Evolutionary conservation across 2,797 vertebrate genomes (phyloP), one percentile per base, ranked within the genome.

Genomic region (Chaetodon trifasciatus): DNA sequence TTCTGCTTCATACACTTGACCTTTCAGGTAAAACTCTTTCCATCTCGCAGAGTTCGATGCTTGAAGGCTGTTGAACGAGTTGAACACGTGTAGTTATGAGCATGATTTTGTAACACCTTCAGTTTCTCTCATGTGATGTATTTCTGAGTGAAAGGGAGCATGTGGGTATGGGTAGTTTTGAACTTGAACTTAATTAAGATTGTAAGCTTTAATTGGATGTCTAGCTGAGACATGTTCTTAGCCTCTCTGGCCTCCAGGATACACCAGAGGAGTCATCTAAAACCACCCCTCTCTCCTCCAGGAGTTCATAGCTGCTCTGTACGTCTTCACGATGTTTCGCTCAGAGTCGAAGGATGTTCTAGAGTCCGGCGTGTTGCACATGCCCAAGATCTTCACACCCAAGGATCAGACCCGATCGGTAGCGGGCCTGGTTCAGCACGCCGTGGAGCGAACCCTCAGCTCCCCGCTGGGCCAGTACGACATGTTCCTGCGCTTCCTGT

Each of bases 271-370:
- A 39, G 35, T 52, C 7, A 37, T 44, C n/a, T 66, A 47, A 74
- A 70, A 16, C 4, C 19, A 6, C 23, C 17, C 0, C 58, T 73
- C 40, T 81, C 13, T 68, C 50, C 8, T 92, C 6, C 86, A 94
- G 92, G 93, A 95, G 70, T 96, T 93, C 86, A 90, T 96, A 83
- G 95, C 95, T 0, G 95, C 95, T 7, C 3, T 95, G 42, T 95
- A 95, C 5, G 84, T 89, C 40, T 96, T 94, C 74, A 50, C 86
- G 0, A 57, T 32, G 37, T 95, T 94, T 69, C 74, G 82, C 64
- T 37, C 3, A 3, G 89, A 94, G 0, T 86, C 87, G 0, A 91
- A 79, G 58, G 94, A 94, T 13, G 39, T 93, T n/a, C 76, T 96
- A n/a, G 81, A 74, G 1, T 69, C 74, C 3, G n/a, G 13, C 0